phyloP scores from a whole-genome alignment of 2,888 invertebrate genomes.

The Phytoseiulus persimilis region DNA sequence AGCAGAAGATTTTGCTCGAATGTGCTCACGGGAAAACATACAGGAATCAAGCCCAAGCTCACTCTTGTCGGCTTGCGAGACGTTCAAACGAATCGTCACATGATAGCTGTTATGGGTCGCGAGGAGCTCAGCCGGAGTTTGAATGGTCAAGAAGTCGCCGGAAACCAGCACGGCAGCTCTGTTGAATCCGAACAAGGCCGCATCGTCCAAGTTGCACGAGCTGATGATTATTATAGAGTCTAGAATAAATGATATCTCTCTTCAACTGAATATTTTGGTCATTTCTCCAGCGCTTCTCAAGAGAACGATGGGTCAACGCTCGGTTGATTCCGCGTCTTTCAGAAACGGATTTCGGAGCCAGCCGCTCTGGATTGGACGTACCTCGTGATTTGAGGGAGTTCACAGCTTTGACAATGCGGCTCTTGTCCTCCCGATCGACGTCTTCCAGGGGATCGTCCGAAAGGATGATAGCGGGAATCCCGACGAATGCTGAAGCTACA shows the following conservation, averaged over 20 bases:
- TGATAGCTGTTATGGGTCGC: neutral
- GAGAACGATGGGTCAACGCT: neutral
- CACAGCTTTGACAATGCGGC: slow-evolving; percentile 10
- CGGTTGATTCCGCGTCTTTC: neutral
- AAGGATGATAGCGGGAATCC: neutral
- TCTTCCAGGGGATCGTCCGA: slow-evolving; percentile 28
- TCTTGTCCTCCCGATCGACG: neutral
- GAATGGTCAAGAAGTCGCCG: slow-evolving; percentile 8
- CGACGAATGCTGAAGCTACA: slow-evolving; percentile 9
- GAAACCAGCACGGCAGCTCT: neutral
- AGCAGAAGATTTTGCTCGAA: no score
- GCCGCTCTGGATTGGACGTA: neutral
- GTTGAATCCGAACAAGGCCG: neutral
- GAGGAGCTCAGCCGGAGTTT: neutral
- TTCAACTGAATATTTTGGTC: neutral
- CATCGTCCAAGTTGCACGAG: neutral
- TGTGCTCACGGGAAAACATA: no score
- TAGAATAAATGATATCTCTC: neutral
- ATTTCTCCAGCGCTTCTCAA: no score
- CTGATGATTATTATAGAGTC: neutral
- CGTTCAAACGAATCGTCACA: neutral
- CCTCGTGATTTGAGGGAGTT: slow-evolving; percentile 6
- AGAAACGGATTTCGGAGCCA: neutral
- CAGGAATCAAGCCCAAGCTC: no score
- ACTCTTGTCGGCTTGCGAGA: neutral